Evolutionary conservation across 2,113 vertebrate genomes (phyloP), one percentile per base, ranked within the genome.

Genomic region (Mormoops blainvillei): DNA sequence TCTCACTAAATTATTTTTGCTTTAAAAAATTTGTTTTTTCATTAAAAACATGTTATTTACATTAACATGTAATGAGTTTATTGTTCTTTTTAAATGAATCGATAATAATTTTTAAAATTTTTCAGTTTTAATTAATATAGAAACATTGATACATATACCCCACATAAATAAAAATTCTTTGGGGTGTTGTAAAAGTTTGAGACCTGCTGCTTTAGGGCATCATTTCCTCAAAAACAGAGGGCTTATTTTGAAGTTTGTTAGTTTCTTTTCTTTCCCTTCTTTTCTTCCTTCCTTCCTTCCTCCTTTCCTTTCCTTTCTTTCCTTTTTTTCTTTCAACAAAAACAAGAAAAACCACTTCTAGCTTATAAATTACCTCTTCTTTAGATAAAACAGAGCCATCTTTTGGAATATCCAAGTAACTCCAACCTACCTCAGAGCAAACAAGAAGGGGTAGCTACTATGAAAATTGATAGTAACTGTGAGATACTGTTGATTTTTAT

Each of bases 1-100:
- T 61, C 58, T 48, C 36, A 45, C 65, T 77, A 78, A 31, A 52
- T 28, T 87, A 61, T 43, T 73, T 80, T 70, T 94, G 54, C 82
- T 92, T 91, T 77, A 33, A 24, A 93, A 96, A 92, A n/a, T 22
- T 71, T 11, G n/a, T n/a, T 80, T 95, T 94, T 96, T 63, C 70
- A 85, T 93, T 81, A 71, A 91, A 93, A 41, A 84, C 31, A 73
- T 67, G 19, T 41, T 91, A 82, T 68, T 87, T 83, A 84, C n/a
- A 77, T 19, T 92, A 70, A 50, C 48, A 87, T 65, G 56, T 45
- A 65, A 48, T 80, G 7, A 87, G 50, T 52, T 85, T 38, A 48
- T 41, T 86, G 61, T 41, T 85, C 36, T 73, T 83, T 93, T 88
- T 48, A 71, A 89, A 71, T 77, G 31, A 95, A 76, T 63, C 28